phyloP scores from a whole-genome alignment of 2,888 invertebrate species.

The Chymomyza amoena region DNA sequence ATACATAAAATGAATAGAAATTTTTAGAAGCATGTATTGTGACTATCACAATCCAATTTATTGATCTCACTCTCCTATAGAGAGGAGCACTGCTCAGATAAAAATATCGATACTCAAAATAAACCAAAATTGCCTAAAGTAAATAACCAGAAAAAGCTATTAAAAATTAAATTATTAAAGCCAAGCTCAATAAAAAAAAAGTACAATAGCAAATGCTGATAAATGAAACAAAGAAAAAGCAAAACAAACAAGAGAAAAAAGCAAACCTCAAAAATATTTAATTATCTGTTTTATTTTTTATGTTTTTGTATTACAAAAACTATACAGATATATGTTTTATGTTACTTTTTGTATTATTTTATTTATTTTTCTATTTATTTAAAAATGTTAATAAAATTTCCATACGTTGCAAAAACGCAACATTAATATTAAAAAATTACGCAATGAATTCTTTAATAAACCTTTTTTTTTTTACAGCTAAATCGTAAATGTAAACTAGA shows the following conservation, averaged over 20 bases:
- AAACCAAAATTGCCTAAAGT: neutral
- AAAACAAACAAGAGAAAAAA: conserved; percentile 27
- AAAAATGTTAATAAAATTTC: neutral
- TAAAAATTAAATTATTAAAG: neutral
- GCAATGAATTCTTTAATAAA: neutral
- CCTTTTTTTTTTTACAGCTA: neutral
- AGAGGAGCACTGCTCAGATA: neutral
- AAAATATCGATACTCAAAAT: neutral
- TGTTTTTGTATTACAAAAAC: neutral
- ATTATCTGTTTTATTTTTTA: neutral
- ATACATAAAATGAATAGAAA: neutral
- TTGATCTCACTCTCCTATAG: neutral
- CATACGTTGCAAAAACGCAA: neutral
- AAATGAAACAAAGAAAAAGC: conserved; percentile 21
- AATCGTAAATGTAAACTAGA: neutral
- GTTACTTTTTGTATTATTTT: conserved; percentile 1
- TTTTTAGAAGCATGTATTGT: neutral
- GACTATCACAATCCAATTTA: neutral
- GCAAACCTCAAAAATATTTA: neutral
- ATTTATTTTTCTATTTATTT: neutral
- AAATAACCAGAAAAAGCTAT: neutral
- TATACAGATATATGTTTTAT: neutral
- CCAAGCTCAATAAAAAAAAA: neutral
- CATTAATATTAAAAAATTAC: neutral
- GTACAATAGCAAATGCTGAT: conserved; percentile 7